Evolutionary conservation across 2,888 invertebrate genomes (phyloP).

Genomic region (Polydesmus complanatus): DNA sequence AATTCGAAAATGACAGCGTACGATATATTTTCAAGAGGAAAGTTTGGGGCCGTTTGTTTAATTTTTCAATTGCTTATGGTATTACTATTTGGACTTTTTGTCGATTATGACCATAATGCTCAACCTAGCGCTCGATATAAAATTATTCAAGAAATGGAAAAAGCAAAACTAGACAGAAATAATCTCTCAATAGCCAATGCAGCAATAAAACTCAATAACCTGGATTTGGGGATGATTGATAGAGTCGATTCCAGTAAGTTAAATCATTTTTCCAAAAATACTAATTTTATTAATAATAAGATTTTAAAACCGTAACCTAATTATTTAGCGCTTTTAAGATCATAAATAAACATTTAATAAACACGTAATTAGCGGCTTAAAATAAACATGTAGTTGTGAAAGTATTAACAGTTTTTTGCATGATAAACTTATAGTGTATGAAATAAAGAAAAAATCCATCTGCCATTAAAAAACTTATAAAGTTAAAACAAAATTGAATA

Average conservation of each 20-base stretch:
- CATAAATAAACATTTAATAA: too few species aligned
- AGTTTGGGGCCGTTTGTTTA: slow-evolving; percentile 19
- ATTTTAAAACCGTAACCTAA: too few species aligned
- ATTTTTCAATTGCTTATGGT: slow-evolving; percentile 33
- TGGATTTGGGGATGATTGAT: slow-evolving; percentile 10
- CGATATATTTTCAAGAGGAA: not conserved
- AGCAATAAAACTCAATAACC: not conserved
- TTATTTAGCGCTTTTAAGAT: too few species aligned
- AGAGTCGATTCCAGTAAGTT: slow-evolving; percentile 7
- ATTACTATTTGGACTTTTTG: slow-evolving; percentile 33
- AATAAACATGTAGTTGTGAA: too few species aligned
- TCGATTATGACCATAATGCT: slow-evolving; percentile 35
- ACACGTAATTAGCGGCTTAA: too few species aligned
- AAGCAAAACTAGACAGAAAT: slow-evolving; percentile 19
- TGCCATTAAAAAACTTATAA: too few species aligned
- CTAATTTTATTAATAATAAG: too few species aligned
- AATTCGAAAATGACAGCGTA: not conserved
- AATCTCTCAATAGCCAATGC: slow-evolving; percentile 2
- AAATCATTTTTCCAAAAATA: too few species aligned
- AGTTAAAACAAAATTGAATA: too few species aligned
- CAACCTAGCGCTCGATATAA: slow-evolving; percentile 34
- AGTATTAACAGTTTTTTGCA: too few species aligned
- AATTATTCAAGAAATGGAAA: slow-evolving; percentile 26
- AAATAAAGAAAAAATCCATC: too few species aligned
- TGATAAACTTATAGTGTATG: too few species aligned